Evolutionary conservation across 1,140 invertebrate species (phyloP), one percentile per base, ranked within the genome.

Genomic region (Scaptomyza graminum): DNA sequence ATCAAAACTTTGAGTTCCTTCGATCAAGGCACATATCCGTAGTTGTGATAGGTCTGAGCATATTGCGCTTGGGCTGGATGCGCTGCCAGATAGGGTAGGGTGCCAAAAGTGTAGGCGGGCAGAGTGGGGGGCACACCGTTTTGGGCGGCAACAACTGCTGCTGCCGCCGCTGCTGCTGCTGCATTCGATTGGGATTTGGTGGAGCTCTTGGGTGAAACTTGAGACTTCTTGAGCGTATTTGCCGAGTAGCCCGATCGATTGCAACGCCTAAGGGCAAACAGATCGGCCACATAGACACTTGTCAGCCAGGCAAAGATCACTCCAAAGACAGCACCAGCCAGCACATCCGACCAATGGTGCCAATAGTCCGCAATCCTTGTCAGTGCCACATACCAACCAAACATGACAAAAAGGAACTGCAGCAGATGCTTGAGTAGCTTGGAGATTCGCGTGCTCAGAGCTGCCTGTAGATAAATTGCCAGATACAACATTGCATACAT

Each of bases 291-390:
- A 50, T 76, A 90, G 37, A 76, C 51, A n/a, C 67, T 94, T 47
- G 94, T 92, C 39, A 95, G 76, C 66, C 93, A 75, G 49, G 94
- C 94, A 41, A 92, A 92, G 3, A 93, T 67, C 4, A 92, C 78
- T 6, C 94, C 94, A 55, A 95, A 92, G 6, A 79, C 49, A 39
- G 92, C 92, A 3, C 94, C 94, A 31, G 92, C 93, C 0, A 95
- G 90, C 2, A 95, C 94, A 87, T 95, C 95, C 76, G 83, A 90
- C 90, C 97, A 98, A 90, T 99, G 98, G 92, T 99, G 98, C 92
- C 98, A 98, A 92, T 98, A 98, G 93, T 99, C 96, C 1, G 96
- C 96, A 16, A 99, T 95, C 34, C 98, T 93, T 1, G 96, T 95
- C 93, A 98, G 94, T 9, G 95, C 95, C 0, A 96, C 96, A 89